phyloP scores from a whole-genome alignment of 2,113 vertebrate species.

The Lethenteron reissneri region DNA sequence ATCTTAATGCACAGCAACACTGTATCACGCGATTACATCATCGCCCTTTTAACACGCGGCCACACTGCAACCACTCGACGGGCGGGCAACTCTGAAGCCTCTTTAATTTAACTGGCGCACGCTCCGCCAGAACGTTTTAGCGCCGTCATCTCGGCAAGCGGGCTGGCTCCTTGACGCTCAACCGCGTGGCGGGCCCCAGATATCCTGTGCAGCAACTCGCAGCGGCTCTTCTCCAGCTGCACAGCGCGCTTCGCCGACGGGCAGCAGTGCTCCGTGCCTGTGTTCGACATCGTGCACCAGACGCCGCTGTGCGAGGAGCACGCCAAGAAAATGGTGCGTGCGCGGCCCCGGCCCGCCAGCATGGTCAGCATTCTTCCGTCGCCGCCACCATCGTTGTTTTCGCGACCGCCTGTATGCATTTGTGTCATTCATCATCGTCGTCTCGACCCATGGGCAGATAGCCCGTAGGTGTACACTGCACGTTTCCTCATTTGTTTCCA shows the following conservation, averaged over 20 bases:
- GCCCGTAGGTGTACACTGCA: too few relatives aligned
- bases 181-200: slow-evolving; percentile 32
- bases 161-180: slow-evolving; percentile 25
- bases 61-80: slow-evolving; percentile 12
- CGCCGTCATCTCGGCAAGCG: slow-evolving; percentile 14
- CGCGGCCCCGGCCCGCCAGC: not conserved
- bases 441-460: too few relatives aligned
- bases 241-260: slow-evolving; percentile 95
- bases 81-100: slow-evolving; percentile 15
- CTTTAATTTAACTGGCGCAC: slow-evolving; percentile 10
- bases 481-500: too few relatives aligned
- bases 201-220: slow-evolving; percentile 80
- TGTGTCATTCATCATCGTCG: too few relatives aligned
- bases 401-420: too few relatives aligned
- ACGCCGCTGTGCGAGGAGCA: slow-evolving; percentile 96
- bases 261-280: slow-evolving; percentile 88
- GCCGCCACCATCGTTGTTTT: too few relatives aligned
- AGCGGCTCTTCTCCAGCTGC: slow-evolving; percentile 97
- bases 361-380: not conserved
- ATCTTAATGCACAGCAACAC: slow-evolving; percentile 10
- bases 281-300: slow-evolving; percentile 96
- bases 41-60: slow-evolving; percentile 15
- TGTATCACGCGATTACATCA: slow-evolving; percentile 16
- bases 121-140: slow-evolving; percentile 15
- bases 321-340: slow-evolving; percentile 96